phyloP scores from a whole-genome alignment of 2,113 vertebrate species.

The Girardinichthys multiradiatus region DNA sequence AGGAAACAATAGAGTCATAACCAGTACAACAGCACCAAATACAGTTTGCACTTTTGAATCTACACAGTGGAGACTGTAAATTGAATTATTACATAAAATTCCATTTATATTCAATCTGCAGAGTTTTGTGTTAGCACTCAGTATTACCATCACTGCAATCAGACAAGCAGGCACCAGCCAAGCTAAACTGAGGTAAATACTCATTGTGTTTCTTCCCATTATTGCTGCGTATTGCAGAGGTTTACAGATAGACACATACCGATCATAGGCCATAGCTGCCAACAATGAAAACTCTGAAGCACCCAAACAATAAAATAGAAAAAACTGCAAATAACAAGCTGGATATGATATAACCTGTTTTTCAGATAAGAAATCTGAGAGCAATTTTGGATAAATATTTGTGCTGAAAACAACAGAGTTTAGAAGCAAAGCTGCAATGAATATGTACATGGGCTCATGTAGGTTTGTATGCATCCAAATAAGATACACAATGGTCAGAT shows the following conservation, averaged over 20 bases:
- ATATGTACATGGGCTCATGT: neutral
- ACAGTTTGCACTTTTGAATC: neutral
- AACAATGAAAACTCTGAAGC: neutral
- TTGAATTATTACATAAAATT: conserved; percentile 14
- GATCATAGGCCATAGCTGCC: neutral
- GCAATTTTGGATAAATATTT: neutral
- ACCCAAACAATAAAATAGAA: neutral
- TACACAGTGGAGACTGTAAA: neutral
- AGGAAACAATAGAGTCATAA: neutral
- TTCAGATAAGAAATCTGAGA: neutral
- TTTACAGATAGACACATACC: neutral
- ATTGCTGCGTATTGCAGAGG: neutral
- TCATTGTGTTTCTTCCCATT: neutral
- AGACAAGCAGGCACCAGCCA: neutral
- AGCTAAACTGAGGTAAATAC: neutral
- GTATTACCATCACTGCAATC: neutral
- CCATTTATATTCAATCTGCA: neutral
- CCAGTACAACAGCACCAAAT: neutral
- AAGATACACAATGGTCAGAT: neutral
- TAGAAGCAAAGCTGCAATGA: neutral
- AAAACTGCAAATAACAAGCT: neutral
- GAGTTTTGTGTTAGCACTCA: neutral
- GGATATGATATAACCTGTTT: neutral
- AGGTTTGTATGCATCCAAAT: neutral
- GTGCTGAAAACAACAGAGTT: neutral